These are phyloP conservation scores for Drosophila macrospina DNA, from an alignment of 2,888 invertebrate species.

Conservation along the genomic window DNA sequence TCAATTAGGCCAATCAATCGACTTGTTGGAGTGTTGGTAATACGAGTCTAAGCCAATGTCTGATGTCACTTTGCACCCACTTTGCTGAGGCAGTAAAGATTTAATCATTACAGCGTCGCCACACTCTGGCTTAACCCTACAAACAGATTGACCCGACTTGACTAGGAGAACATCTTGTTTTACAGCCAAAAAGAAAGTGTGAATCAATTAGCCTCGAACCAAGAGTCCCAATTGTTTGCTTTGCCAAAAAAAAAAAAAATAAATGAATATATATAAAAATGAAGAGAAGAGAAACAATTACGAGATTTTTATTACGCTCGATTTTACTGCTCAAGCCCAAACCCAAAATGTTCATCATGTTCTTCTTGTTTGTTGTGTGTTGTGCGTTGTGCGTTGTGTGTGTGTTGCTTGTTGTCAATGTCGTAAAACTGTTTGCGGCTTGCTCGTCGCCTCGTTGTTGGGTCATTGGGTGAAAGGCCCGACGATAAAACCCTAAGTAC, in stretches of 20 bases:
- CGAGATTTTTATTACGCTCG: slow-evolving; percentile 69
- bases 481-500: slow-evolving; percentile 67
- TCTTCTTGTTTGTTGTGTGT: slow-evolving; percentile 36
- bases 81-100: slow-evolving; percentile 59
- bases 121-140: slow-evolving; percentile 34
- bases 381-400: slow-evolving; percentile 59
- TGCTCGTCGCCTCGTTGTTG: slow-evolving; percentile 20
- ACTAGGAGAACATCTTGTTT: slow-evolving; percentile 68
- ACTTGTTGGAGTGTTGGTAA: slow-evolving; percentile 25
- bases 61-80: slow-evolving; percentile 54
- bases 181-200: slow-evolving; percentile 80
- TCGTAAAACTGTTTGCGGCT: slow-evolving; percentile 68
- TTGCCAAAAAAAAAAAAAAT: slow-evolving; percentile 61
- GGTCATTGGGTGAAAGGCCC: slow-evolving; percentile 70
- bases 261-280: slow-evolving; percentile 22
- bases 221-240: slow-evolving; percentile 62
- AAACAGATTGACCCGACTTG: slow-evolving; percentile 18
- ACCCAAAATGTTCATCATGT: slow-evolving; percentile 40
- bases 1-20: slow-evolving; percentile 55
- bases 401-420: slow-evolving; percentile 62
- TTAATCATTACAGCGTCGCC: slow-evolving; percentile 54
- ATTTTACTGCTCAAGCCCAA: slow-evolving; percentile 58
- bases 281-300: slow-evolving; percentile 62
- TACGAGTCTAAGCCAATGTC: slow-evolving; percentile 31
- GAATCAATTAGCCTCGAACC: slow-evolving; percentile 79